Percentiles rank a stretch among this genome's conserved stretches.
Evolutionary conservation across 2,888 invertebrate genomes (phyloP).

Genomic region (Camponotus fellah): DNA sequence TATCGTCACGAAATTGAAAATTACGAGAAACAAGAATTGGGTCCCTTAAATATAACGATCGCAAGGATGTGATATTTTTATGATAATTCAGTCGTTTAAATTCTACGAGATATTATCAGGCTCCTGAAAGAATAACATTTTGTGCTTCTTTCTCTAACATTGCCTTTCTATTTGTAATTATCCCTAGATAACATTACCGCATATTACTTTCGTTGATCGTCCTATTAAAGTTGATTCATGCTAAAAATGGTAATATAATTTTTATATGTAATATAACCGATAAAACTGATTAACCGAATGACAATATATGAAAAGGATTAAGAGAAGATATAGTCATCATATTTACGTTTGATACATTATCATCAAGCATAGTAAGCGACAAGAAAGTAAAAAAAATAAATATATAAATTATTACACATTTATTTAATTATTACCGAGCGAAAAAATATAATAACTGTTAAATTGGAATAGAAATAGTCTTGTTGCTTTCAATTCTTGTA

Average conservation of each 20-base stretch:
- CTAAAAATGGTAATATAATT: conserved; percentile 1
- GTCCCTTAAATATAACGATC: background rate
- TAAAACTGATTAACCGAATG: conserved; percentile 13
- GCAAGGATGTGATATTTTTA: conserved; percentile 2
- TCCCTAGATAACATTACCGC: conserved; percentile 21
- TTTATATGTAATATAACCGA: background rate
- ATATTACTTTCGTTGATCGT: conserved; percentile 28
- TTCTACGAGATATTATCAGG: background rate
- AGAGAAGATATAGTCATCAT: background rate
- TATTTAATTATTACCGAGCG: background rate
- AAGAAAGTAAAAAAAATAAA: background rate
- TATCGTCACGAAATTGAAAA: conserved; percentile 12
- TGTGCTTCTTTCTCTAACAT: conserved; percentile 3
- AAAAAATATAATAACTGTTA: background rate
- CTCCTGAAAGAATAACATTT: background rate
- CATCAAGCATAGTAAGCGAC: background rate
- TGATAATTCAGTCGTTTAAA: background rate
- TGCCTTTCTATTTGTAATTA: background rate
- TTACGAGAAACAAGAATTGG: background rate
- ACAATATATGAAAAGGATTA: background rate
- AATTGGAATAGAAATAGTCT: background rate
- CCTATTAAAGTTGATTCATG: conserved; percentile 12
- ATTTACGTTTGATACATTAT: background rate
- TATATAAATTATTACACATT: conserved; percentile 14
- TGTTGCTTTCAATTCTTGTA: background rate